These are phyloP conservation scores for Magallana angulata DNA, from an alignment of 1,140 invertebrate genomes.

Conservation along the genomic window DNA sequence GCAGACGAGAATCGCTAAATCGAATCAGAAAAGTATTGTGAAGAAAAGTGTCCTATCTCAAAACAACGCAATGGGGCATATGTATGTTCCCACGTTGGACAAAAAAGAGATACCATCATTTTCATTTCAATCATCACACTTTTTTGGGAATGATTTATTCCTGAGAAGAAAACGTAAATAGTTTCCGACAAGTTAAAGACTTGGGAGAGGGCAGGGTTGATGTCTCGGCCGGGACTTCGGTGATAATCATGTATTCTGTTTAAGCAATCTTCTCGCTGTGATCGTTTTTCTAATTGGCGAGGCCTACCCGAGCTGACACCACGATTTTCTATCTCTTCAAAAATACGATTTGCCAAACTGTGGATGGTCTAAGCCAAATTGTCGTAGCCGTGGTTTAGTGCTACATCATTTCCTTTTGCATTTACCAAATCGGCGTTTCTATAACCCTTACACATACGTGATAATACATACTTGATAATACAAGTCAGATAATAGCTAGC, in stretches of 20 bases:
- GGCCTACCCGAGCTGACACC: neutral
- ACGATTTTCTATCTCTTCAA: neutral
- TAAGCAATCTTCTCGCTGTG: constrained; percentile 23
- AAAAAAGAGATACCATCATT: constrained; percentile 32
- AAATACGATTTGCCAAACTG: neutral
- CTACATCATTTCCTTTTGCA: too few relatives aligned
- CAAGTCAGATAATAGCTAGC: too few relatives aligned
- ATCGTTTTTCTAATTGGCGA: constrained; percentile 14
- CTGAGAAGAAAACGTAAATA: constrained; percentile 8
- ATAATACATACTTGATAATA: too few relatives aligned
- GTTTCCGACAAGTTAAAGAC: constrained; percentile 5
- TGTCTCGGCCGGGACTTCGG: neutral
- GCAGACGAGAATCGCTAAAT: constrained; percentile 33
- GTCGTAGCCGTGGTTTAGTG: neutral
- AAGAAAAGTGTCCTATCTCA: neutral
- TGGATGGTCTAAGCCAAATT: neutral
- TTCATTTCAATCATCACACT: constrained; percentile 17
- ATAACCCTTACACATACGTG: too few relatives aligned
- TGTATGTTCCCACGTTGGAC: constrained; percentile 22
- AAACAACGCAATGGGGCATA: constrained; percentile 29
- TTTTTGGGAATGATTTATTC: constrained; percentile 5
- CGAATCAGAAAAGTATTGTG: constrained; percentile 18
- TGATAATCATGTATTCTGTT: constrained; percentile 24
- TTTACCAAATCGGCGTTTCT: too few relatives aligned
- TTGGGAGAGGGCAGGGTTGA: constrained; percentile 5